A percentile compares a stretch with the other conserved stretches of the same genome.
phyloP scores from a whole-genome alignment of 2,797 vertebrate species.

The Neopelma chrysocephalum region DNA sequence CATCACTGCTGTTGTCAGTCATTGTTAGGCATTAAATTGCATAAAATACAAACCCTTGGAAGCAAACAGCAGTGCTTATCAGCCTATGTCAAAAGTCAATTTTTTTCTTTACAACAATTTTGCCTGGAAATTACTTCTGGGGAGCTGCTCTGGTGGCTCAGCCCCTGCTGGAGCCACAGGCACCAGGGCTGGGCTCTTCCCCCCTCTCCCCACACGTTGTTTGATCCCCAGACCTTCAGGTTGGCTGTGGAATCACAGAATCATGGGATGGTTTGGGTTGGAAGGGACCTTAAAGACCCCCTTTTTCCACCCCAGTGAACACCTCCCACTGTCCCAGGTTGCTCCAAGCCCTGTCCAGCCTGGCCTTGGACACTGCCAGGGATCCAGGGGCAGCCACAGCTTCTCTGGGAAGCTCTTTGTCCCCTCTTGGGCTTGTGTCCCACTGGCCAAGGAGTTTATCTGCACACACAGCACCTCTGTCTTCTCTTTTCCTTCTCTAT shows the following conservation, averaged over 20 bases:
- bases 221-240: neutral
- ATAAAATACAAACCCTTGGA: conserved; percentile 62
- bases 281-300: neutral
- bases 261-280: neutral
- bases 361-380: neutral
- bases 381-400: neutral
- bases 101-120: conserved; percentile 64
- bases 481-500: neutral
- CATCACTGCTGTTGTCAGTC: conserved; percentile 43
- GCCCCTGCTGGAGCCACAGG: neutral
- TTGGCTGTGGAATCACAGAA: neutral
- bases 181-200: neutral
- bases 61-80: conserved; percentile 64
- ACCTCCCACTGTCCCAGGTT: neutral
- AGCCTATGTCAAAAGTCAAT: conserved; percentile 66
- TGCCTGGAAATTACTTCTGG: conserved; percentile 36
- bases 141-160: neutral
- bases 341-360: neutral
- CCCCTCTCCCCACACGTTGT: rapidly evolving
- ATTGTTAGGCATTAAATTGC: conserved; percentile 63
- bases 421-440: neutral
- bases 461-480: neutral
- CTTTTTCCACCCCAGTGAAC: neutral
- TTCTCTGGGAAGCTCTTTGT: neutral
- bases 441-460: neutral